Percentiles rank a stretch among this genome's conserved stretches.
Conservation (phyloP, 2,113 vertebrate genomes). For the Melozone crissalis region DNA sequence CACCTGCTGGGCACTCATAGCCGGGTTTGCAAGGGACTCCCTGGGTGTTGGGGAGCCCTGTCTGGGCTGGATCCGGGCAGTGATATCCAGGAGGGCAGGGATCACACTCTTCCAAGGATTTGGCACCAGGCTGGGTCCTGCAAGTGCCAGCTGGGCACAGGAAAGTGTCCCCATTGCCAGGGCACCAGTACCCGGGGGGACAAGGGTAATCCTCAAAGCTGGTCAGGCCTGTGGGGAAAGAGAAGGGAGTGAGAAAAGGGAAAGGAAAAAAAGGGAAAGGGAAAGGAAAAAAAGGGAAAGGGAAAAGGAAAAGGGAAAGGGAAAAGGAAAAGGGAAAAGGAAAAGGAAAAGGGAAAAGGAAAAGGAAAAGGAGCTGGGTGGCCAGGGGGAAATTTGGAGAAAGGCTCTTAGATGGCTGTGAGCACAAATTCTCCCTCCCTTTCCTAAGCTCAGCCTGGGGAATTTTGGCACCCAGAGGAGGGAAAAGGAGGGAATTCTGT, state of each 20-base stretch:
- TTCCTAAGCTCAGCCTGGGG: neutral
- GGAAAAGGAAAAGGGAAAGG: no score
- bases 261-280: no score
- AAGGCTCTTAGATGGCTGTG: accelerated
- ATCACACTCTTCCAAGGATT: constrained; percentile 77
- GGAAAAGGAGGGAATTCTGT: neutral
- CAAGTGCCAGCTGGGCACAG: constrained; percentile 86
- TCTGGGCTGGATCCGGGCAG: constrained; percentile 80
- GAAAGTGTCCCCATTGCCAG: constrained; percentile 76
- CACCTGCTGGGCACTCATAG: constrained; percentile 87
- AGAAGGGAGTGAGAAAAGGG: neutral
- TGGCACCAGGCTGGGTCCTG: constrained; percentile 79
- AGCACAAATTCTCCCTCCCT: neutral
- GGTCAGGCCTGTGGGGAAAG: constrained; percentile 73
- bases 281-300: neutral
- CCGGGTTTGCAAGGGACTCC: constrained; percentile 82
- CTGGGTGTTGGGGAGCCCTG: constrained; percentile 76
- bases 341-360: no score
- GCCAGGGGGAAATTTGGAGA: neutral
- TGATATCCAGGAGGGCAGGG: constrained; percentile 80
- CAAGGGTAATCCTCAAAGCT: constrained; percentile 77
- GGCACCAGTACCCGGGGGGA: constrained; percentile 90
- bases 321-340: neutral
- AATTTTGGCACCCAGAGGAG: neutral
- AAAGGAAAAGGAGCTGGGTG: no score